Percentiles rank a stretch among this genome's conserved stretches.
phyloP scores from a whole-genome alignment of 2,113 vertebrate genomes.

The Argyrosomus japonicus region DNA sequence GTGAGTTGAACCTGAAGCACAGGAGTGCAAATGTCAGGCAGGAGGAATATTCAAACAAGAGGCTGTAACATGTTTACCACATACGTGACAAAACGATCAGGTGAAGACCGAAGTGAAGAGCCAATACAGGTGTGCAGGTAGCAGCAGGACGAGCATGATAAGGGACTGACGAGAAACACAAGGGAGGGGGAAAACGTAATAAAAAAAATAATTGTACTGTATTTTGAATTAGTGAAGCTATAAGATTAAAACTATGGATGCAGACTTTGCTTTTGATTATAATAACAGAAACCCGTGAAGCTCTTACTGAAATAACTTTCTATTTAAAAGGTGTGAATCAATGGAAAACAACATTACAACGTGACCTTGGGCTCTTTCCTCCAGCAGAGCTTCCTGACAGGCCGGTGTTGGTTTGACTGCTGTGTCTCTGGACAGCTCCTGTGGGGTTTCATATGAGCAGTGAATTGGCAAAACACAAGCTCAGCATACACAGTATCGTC shows the following conservation, averaged over 20 bases:
- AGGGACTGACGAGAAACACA: too few relatives aligned
- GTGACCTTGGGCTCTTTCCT: neutral
- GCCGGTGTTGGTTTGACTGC: neutral
- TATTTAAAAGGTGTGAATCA: neutral
- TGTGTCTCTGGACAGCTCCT: slow-evolving; percentile 19
- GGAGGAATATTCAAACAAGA: too few relatives aligned
- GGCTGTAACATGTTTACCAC: too few relatives aligned
- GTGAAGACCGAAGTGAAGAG: too few relatives aligned
- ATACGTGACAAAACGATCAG: too few relatives aligned
- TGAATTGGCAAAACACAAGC: neutral
- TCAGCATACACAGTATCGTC: slow-evolving; percentile 10
- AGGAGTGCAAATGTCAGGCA: too few relatives aligned
- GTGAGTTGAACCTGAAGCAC: too few relatives aligned
- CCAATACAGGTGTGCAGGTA: too few relatives aligned
- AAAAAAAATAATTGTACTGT: neutral
- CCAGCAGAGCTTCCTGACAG: slow-evolving; percentile 3
- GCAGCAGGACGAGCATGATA: too few relatives aligned
- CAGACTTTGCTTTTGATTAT: neutral
- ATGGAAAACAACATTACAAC: neutral
- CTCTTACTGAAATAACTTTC: neutral
- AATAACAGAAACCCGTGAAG: neutral
- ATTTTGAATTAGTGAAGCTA: too few relatives aligned
- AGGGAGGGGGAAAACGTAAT: too few relatives aligned
- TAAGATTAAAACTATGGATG: too few relatives aligned
- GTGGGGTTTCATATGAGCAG: neutral